Evolutionary conservation across 2,888 invertebrate genomes (phyloP).

Genomic region (Eilema sororculum): DNA sequence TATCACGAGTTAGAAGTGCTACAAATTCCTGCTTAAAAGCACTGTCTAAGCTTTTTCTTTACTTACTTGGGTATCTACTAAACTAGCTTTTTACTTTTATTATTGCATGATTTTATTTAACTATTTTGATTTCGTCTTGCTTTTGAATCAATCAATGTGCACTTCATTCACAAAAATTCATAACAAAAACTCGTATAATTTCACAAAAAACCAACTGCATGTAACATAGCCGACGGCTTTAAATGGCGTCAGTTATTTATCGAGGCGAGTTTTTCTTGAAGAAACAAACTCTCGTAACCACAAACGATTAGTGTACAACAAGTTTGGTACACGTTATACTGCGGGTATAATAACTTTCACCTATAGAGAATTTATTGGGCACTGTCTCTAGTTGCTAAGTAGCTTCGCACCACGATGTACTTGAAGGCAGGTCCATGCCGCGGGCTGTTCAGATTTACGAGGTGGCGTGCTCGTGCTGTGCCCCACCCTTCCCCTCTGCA

Average conservation of each 20-base stretch:
- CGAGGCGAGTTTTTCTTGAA: conserved; percentile 40
- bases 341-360: conserved; percentile 63
- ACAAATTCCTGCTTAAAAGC: not conserved
- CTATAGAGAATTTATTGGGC: conserved; percentile 64
- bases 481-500: conserved; percentile 57
- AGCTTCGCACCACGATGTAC: conserved; percentile 58
- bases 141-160: not conserved
- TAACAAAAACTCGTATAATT: not conserved
- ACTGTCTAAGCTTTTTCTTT: not conserved
- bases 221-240: conserved; percentile 19
- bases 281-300: conserved; percentile 49
- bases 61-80: not conserved
- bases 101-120: not conserved
- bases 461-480: conserved; percentile 73
- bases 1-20: conserved; percentile 25
- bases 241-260: conserved; percentile 42
- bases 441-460: conserved; percentile 75
- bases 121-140: conserved; percentile 23
- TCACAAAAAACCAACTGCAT: conserved; percentile 23
- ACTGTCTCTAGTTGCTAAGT: conserved; percentile 68
- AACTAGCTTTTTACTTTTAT: too few species aligned
- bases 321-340: conserved; percentile 50
- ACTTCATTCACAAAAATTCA: not conserved
- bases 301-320: conserved; percentile 57
- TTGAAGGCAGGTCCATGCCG: conserved; percentile 62